These are phyloP conservation scores for Temnothorax rugatulus DNA, from an alignment of 2,888 invertebrate genomes.

Conservation along the genomic window DNA sequence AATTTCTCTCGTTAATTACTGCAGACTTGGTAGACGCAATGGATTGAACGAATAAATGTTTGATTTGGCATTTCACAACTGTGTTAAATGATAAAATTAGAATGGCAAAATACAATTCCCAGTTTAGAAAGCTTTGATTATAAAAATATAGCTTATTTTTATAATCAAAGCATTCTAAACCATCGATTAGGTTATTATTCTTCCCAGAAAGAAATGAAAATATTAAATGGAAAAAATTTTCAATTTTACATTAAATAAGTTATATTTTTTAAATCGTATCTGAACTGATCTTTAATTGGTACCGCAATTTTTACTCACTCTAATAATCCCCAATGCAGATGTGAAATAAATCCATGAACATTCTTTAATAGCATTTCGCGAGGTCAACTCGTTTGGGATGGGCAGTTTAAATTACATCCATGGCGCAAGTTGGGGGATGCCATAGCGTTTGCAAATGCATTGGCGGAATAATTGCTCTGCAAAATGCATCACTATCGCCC, in stretches of 20 bases:
- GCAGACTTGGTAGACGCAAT: background rate
- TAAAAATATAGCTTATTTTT: background rate
- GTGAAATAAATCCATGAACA: background rate
- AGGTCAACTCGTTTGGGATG: background rate
- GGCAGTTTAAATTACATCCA: slow-evolving; percentile 14
- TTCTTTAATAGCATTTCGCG: background rate
- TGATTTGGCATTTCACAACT: background rate
- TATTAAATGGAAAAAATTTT: background rate
- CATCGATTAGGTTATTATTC: background rate
- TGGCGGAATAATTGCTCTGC: slow-evolving; percentile 35
- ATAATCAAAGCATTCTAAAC: background rate
- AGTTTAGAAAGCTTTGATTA: background rate
- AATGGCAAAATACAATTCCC: background rate
- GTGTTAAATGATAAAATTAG: background rate
- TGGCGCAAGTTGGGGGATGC: background rate
- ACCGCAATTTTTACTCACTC: background rate
- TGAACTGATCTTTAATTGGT: background rate
- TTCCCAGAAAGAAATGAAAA: background rate
- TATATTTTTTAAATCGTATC: background rate
- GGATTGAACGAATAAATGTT: slow-evolving; percentile 2
- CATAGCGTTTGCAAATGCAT: slow-evolving; percentile 18
- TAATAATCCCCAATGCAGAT: background rate
- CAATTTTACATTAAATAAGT: background rate
- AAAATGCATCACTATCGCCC: slow-evolving; percentile 28
- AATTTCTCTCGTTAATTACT: slow-evolving; percentile 34